phyloP scores from a whole-genome alignment of 2,888 invertebrate species.

The Anaspis maculata region DNA sequence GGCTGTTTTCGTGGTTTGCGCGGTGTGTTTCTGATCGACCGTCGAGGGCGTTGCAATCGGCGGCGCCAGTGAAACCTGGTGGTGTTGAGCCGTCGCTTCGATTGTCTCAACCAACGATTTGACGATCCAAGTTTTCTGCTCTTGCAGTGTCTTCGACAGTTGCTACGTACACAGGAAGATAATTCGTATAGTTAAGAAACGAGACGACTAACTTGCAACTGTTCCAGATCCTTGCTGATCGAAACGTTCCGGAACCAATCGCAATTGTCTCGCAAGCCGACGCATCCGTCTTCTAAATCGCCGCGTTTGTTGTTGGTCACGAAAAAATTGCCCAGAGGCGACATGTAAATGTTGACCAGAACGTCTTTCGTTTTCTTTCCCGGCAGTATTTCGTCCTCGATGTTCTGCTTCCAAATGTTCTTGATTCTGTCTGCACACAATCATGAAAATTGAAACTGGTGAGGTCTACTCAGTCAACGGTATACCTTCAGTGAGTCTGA shows the following conservation, averaged over 20 bases:
- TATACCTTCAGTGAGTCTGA: slow-evolving; percentile 23
- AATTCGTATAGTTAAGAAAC: no score
- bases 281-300: no score
- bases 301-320: slow-evolving; percentile 7
- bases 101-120: slow-evolving; percentile 2
- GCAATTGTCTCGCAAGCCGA: no score
- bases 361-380: neutral
- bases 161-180: slow-evolving; percentile 5
- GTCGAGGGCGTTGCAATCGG: no score
- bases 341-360: slow-evolving; percentile 23
- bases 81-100: no score
- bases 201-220: no score
- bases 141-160: slow-evolving; percentile 22
- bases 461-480: no score
- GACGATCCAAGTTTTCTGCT: slow-evolving; percentile 19
- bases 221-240: slow-evolving; percentile 19
- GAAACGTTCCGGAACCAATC: slow-evolving; percentile 14
- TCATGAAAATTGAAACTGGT: neutral
- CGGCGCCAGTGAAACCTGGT: no score
- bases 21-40: neutral
- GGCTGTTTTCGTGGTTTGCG: slow-evolving; percentile 5
- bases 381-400: no score
- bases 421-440: slow-evolving; percentile 28
- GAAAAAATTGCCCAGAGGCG: slow-evolving; percentile 29
- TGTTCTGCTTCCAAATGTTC: slow-evolving; percentile 27